Evolutionary conservation across 2,113 vertebrate species (phyloP).

Genomic region (Colistium nudipinnis): DNA sequence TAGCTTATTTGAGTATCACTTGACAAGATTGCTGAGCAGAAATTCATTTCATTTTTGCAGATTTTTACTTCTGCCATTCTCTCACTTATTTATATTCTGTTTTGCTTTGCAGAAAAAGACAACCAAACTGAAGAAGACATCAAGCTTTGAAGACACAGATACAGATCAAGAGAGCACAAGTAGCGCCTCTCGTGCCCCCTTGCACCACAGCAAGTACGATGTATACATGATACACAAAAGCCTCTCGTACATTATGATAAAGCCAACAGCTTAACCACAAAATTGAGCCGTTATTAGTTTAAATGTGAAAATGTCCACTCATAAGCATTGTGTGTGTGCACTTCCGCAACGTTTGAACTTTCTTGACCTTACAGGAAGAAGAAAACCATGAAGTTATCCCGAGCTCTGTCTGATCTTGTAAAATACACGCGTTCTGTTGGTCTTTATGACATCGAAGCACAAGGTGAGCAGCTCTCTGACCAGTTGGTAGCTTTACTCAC

Average conservation of each 20-base stretch:
- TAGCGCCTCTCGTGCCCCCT: slow-evolving; percentile 80
- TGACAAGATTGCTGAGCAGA: too few species aligned
- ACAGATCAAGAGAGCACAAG: slow-evolving; percentile 87
- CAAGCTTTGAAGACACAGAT: slow-evolving; percentile 92
- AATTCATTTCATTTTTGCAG: too few species aligned
- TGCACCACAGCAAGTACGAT: slow-evolving; percentile 86
- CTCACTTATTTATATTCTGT: neutral
- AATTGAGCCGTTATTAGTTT: neutral
- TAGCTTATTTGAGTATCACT: too few species aligned
- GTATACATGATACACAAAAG: too few species aligned
- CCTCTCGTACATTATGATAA: too few species aligned
- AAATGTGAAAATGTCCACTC: neutral
- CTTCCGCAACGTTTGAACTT: neutral
- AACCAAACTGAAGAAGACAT: slow-evolving; percentile 87
- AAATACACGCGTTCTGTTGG: slow-evolving; percentile 96
- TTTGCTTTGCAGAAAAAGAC: slow-evolving; percentile 87
- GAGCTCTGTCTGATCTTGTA: slow-evolving; percentile 96
- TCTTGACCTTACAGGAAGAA: slow-evolving; percentile 81
- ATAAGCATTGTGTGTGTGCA: neutral
- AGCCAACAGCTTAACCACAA: neutral
- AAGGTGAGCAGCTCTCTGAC: slow-evolving; percentile 80
- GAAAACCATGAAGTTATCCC: slow-evolving; percentile 96
- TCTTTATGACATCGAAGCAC: slow-evolving; percentile 88
- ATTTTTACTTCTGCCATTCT: neutral
- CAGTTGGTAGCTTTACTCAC: neutral